These are phyloP conservation scores for Iphiclides podalirius DNA, from an alignment of 2,888 invertebrate genomes.

Conservation along the genomic window DNA sequence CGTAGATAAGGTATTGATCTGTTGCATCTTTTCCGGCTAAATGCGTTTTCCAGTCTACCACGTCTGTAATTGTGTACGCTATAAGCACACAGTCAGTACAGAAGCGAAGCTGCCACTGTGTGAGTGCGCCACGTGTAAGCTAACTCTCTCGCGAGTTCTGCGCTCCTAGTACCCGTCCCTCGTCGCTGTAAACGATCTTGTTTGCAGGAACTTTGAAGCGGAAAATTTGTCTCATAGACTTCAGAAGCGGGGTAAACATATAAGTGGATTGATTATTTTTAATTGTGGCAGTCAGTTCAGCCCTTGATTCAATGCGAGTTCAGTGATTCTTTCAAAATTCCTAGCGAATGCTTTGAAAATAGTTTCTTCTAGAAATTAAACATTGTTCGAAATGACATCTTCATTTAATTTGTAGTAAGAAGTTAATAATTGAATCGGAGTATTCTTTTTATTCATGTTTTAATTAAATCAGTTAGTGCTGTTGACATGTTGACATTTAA, in stretches of 20 bases:
- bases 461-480: no score
- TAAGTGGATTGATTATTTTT: slow-evolving; percentile 31
- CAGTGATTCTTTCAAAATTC: slow-evolving; percentile 1
- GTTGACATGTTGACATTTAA: no score
- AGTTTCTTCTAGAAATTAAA: no score
- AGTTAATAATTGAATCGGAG: no score
- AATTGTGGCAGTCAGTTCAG: slow-evolving; percentile 13
- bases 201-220: slow-evolving; percentile 36
- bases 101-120: slow-evolving; percentile 37
- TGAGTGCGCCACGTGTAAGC: slow-evolving; percentile 50
- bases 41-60: slow-evolving; percentile 64
- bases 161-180: slow-evolving; percentile 37
- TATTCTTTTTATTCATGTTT: no score
- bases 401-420: no score
- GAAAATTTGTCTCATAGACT: slow-evolving; percentile 33
- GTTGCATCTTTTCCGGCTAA: slow-evolving; percentile 59
- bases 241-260: slow-evolving; percentile 27
- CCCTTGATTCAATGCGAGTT: slow-evolving; percentile 4
- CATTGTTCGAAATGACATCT: no score
- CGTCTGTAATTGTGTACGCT: slow-evolving; percentile 47
- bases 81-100: slow-evolving; percentile 33
- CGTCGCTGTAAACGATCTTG: slow-evolving; percentile 44
- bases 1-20: slow-evolving; percentile 47
- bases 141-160: slow-evolving; percentile 31
- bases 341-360: neutral